These are phyloP conservation scores for Junonia oenone DNA, from an alignment of 2,888 invertebrate genomes.

Conservation along the genomic window DNA sequence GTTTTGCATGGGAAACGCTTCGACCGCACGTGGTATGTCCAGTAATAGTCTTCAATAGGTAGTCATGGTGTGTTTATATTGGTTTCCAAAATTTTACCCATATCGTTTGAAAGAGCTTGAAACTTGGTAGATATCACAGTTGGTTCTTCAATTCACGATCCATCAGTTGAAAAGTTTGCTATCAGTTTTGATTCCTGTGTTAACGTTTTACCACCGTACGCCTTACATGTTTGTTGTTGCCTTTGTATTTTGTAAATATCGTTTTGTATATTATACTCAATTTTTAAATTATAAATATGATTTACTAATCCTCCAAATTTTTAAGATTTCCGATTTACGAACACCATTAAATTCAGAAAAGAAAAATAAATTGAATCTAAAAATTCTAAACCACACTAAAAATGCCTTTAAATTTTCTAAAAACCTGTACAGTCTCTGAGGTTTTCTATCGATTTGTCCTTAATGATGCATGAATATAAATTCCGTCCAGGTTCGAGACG, in stretches of 20 bases:
- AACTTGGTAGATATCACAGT: not conserved
- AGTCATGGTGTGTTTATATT: not conserved
- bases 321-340: not conserved
- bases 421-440: not conserved
- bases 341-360: not conserved
- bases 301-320: not conserved
- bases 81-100: not conserved
- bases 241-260: conserved; percentile 16
- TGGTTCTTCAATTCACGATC: not conserved
- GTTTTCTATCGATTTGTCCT: not conserved
- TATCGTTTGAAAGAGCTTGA: not conserved
- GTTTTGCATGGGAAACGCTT: conserved; percentile 33
- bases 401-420: too few relatives aligned
- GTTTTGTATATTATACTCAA: not conserved
- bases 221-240: conserved; percentile 18
- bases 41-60: not conserved
- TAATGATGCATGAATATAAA: conserved; percentile 1
- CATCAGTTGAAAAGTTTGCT: not conserved
- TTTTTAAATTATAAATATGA: not conserved
- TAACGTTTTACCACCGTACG: conserved; percentile 14
- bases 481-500: conserved; percentile 85
- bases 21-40: conserved; percentile 40
- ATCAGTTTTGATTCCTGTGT: not conserved
- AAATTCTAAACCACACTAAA: too few relatives aligned
- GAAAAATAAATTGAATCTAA: not conserved